Evolutionary conservation across 2,797 vertebrate species (phyloP).

Genomic region (Diplodus puntazzo): DNA sequence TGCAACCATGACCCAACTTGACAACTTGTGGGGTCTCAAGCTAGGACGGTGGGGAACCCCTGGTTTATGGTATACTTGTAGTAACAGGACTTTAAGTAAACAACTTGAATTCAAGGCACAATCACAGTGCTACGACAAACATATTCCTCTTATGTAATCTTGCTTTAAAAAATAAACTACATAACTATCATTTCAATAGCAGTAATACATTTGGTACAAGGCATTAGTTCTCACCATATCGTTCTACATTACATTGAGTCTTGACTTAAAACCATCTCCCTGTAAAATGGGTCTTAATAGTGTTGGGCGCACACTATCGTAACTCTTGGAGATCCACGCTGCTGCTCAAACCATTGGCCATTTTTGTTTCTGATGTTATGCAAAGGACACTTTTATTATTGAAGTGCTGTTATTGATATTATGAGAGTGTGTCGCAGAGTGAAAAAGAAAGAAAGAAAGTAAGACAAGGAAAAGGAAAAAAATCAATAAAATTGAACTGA

Average conservation of each 20-base stretch:
- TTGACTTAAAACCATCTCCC: conserved; percentile 17
- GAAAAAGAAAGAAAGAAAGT: conserved; percentile 13
- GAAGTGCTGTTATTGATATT: conserved; percentile 39
- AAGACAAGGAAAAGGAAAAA: conserved; percentile 2
- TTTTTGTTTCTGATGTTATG: conserved; percentile 20
- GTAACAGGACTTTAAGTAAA: neutral
- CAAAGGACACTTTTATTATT: conserved; percentile 25
- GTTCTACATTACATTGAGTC: neutral
- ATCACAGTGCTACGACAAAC: neutral
- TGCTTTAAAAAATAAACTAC: neutral
- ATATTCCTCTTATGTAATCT: neutral
- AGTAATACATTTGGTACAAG: neutral
- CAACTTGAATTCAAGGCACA: neutral
- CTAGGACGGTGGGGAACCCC: too few relatives aligned
- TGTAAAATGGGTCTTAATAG: conserved; percentile 28
- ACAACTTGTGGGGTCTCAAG: neutral
- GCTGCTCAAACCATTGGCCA: conserved; percentile 5
- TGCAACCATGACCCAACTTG: neutral
- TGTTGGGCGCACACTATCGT: neutral
- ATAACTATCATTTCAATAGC: neutral
- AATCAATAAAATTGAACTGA: conserved; percentile 19
- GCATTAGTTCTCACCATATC: neutral
- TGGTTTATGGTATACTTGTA: neutral
- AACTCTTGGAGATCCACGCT: conserved; percentile 16
- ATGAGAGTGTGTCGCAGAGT: conserved; percentile 3